These are phyloP conservation scores for Zaprionus kolodkinae DNA, from an alignment of 1,140 invertebrate species.

Conservation along the genomic window DNA sequence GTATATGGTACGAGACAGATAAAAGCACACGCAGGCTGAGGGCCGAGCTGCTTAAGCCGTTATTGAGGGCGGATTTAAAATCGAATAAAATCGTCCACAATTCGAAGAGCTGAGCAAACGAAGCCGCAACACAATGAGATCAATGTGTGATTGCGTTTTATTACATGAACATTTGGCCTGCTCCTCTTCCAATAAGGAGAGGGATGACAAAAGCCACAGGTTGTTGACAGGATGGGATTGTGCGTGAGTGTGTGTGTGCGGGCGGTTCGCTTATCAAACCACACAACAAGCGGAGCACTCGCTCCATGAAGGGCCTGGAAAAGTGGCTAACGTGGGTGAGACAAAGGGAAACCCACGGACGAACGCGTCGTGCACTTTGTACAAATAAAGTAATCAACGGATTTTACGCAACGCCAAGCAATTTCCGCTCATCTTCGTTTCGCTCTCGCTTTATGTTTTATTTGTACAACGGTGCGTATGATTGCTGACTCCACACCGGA, in stretches of 20 bases:
- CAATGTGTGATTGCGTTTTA: slow-evolving; percentile 51
- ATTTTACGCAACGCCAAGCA: slow-evolving; percentile 71
- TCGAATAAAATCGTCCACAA: slow-evolving; percentile 61
- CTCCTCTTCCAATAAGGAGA: neutral
- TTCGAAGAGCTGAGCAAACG: slow-evolving; percentile 47
- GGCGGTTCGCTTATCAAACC: slow-evolving; percentile 61
- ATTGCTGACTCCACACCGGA: slow-evolving; percentile 45
- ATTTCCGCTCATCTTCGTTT: slow-evolving; percentile 49
- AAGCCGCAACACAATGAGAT: slow-evolving; percentile 51
- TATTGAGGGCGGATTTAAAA: slow-evolving; percentile 70
- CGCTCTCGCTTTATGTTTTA: slow-evolving; percentile 16
- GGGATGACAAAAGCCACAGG: slow-evolving; percentile 56
- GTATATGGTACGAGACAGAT: slow-evolving; percentile 37
- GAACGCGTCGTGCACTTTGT: slow-evolving; percentile 53
- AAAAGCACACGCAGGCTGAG: slow-evolving; percentile 41
- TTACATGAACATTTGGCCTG: slow-evolving; percentile 18
- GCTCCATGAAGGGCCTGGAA: neutral
- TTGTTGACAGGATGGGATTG: slow-evolving; percentile 36
- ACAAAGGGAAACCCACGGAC: slow-evolving; percentile 35
- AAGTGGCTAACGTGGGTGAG: slow-evolving; percentile 20
- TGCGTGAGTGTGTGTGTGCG: neutral
- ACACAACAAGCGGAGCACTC: slow-evolving; percentile 40
- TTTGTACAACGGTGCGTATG: slow-evolving; percentile 59
- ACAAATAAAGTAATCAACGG: slow-evolving; percentile 83
- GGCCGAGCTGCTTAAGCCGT: slow-evolving; percentile 35